A percentile compares a stretch with the other conserved stretches of the same genome.
Conservation (phyloP, 1,140 invertebrate genomes). For the Stegodyphus dumicola region DNA sequence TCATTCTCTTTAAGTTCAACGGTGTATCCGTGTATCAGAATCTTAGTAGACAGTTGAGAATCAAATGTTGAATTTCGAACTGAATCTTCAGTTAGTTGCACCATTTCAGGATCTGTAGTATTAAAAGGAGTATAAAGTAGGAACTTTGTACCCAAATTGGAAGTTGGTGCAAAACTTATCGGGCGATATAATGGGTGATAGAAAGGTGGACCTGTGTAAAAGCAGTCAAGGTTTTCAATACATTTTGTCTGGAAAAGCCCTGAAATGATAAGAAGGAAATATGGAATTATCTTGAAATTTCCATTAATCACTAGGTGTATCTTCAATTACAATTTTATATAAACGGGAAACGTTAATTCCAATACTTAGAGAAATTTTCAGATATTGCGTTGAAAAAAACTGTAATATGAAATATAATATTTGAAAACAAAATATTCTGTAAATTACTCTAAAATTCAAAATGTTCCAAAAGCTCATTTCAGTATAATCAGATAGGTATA, state of each 20-base stretch:
- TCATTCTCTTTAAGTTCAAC: neutral
- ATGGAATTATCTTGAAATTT: no score
- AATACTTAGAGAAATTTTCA: no score
- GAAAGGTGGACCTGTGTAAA: constrained; percentile 44
- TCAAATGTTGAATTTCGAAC: neutral
- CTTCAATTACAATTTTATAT: no score
- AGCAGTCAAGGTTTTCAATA: constrained; percentile 54
- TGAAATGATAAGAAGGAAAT: neutral
- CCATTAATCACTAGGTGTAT: no score
- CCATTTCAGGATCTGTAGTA: neutral
- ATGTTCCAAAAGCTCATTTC: no score
- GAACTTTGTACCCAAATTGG: constrained; percentile 1
- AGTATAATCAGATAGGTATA: no score
- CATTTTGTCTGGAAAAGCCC: constrained; percentile 65
- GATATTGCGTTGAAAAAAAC: no score
- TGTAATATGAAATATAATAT: no score
- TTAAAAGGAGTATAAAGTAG: constrained; percentile 3
- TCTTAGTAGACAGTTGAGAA: neutral
- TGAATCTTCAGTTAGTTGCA: neutral
- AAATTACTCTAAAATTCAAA: no score
- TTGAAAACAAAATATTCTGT: no score
- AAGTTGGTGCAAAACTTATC: constrained; percentile 13
- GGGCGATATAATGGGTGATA: constrained; percentile 37
- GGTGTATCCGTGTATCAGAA: constrained; percentile 25
- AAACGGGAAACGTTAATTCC: no score